Conservation (phyloP, 2,797 vertebrate genomes). For the Fundulus diaphanus region DNA sequence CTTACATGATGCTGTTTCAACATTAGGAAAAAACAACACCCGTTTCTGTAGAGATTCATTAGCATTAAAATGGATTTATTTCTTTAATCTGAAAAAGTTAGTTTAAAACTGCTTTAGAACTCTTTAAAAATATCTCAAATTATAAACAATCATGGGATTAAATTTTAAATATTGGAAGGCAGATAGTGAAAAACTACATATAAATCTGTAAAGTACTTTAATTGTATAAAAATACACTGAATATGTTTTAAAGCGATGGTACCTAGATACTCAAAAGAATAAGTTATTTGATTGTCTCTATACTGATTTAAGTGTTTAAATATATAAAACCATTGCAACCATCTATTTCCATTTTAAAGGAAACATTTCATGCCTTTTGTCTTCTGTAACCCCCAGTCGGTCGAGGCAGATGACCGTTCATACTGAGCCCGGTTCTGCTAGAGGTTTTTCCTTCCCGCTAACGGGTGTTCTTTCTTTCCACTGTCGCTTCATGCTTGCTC, state of each 20-base stretch:
- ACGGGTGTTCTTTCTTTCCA: no score
- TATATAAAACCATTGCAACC: background rate
- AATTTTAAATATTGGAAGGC: background rate
- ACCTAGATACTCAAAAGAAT: background rate
- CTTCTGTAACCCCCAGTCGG: no score
- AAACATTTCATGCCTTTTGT: no score
- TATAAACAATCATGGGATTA: background rate
- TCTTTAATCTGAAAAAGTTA: background rate
- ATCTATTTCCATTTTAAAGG: slow-evolving; percentile 44
- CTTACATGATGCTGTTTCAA: no score
- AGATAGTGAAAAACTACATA: background rate
- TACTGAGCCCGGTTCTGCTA: no score
- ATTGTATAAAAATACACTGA: background rate
- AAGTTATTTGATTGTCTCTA: background rate
- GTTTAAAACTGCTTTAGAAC: background rate
- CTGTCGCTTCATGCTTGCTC: no score
- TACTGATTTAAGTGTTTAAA: background rate
- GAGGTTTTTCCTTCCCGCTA: no score
- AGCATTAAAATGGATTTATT: background rate
- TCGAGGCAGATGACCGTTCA: no score
- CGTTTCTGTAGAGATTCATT: background rate
- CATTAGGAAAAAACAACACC: no score
- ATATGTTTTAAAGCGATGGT: background rate
- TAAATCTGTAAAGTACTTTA: background rate
- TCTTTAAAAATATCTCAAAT: background rate